Base-by-base conservation (phyloP, 2,888 invertebrate genomes). In the Drosophila acutilabella region DNA sequence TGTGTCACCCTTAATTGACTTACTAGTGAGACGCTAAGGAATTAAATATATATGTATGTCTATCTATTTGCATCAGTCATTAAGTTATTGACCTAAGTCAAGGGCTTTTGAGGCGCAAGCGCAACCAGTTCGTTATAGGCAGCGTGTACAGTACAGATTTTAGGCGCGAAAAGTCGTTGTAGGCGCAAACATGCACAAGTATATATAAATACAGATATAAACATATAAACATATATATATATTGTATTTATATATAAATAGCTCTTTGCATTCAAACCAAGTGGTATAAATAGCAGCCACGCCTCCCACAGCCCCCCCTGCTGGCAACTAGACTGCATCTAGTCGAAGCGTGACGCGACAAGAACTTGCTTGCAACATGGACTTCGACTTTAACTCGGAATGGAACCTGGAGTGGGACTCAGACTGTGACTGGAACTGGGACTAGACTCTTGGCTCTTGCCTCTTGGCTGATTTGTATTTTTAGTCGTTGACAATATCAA, bases 81-180 rank as follows among this genome's bases (percentile, higher is more conserved):
- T 30, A 81, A 84, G 91, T 86, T 91, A 90, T 87, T 91, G 91
- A 91, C 91, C 91, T 80, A 89, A 90, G 90, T 89, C 91, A 91
- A 91, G 91, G 91, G 90, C 91, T 30, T 11, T 11, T 14, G 26
- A 20, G 13, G 56, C 57, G 52, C 50, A 59, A 26, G 41, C 68
- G 41, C 54, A 64, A 18, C 23, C 42, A 30, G 56, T 56, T 56
- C 26, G 33, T 13, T 16, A 33, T 42, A 42, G 13, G 42, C 36
- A 42, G 44, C 20, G 54, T 36, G 18, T 36, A 14, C 50, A 50
- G 26, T 41, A 20, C 20, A 18, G 16, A 54, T 20, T 75, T 64
- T 53, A 60, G 77, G 71, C 74, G 71, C 76, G 74, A 72, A 72
- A 71, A 57, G 14, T 38, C 23, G 47, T 40, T 45, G 41, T 47